Evolutionary conservation across 2,113 vertebrate species (phyloP), one percentile per base, ranked within the genome.

Genomic region (Lamprotornis superbus): DNA sequence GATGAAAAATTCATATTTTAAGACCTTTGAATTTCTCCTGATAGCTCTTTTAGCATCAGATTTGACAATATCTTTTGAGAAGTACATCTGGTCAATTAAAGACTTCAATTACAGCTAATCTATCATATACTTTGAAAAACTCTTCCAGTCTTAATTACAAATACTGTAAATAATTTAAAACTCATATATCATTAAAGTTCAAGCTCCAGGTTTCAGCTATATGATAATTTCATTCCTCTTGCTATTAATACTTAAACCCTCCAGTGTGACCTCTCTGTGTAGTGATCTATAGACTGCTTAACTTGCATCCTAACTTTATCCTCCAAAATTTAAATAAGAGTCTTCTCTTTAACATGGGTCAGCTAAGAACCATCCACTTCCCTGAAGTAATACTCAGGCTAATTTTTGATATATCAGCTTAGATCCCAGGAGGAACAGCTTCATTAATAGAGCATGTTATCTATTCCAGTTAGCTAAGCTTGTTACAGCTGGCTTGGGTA

Each of bases 1-100:
- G 49, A 94, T 94, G n/a, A 96, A 95, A 95, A 86, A 89, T 93
- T 97, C 57, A 93, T 89, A 49, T 42, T 88, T 93, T 92, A 94
- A 81, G 76, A 83, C 40, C n/a, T 74, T 37, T 86, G 55, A 86
- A 80, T 92, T 90, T 92, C 31, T 90, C 39, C 40, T 60, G 31
- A 40, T 93, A 83, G 53, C 39, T 89, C 67, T 87, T 88, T 77
- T 74, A 89, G 76, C 70, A 93, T 40, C 10, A 81, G 30, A 88
- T 68, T 75, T 75, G 60, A 94, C 39, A 55, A 25, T 75, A 90
- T 64, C 68, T 94, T 92, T 94, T 55, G 37, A 80, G 56, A 96
- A 14, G n/a, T 71, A 77, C 18, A 78, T 77, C 47, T 2, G 0
- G 10, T 80, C 52, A 93, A 94, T 90, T 96, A 90, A 96, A 93